Evolutionary conservation across 2,888 invertebrate genomes (phyloP).

Genomic region (Chrysina gloriosa): DNA sequence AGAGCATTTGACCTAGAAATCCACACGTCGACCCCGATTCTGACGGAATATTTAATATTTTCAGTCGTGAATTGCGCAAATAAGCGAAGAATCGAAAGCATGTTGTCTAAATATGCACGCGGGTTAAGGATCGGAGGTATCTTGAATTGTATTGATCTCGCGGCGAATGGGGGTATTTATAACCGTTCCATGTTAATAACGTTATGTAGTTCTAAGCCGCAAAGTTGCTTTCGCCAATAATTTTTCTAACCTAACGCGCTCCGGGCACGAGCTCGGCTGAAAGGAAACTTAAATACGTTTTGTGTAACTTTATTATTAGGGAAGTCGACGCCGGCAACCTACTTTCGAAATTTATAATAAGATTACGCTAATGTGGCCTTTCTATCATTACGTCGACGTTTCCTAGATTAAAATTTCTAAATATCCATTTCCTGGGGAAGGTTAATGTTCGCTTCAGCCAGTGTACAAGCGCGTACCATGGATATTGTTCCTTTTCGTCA

Average conservation of each 20-base stretch:
- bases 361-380: slow-evolving; percentile 20
- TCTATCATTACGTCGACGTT: slow-evolving; percentile 19
- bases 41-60: neutral
- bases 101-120: neutral
- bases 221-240: slow-evolving; percentile 7
- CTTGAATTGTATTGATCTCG: neutral
- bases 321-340: slow-evolving; percentile 7
- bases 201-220: neutral
- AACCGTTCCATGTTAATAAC: slow-evolving; percentile 8
- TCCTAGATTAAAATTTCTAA: slow-evolving; percentile 23
- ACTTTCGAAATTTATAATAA: slow-evolving; percentile 23
- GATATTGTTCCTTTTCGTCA: no score
- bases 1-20: neutral
- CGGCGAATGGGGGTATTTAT: neutral
- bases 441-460: neutral
- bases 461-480: no score
- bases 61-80: no score
- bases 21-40: neutral
- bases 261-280: neutral
- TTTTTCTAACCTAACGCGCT: slow-evolving; percentile 20
- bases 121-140: no score
- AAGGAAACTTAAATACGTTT: slow-evolving; percentile 16
- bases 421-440: slow-evolving; percentile 18
- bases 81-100: neutral
- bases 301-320: slow-evolving; percentile 17